A percentile compares a stretch with the other conserved stretches of the same genome.
Evolutionary conservation across 2,113 vertebrate genomes (phyloP).

Genomic region (Sinocyclocheilus grahami): DNA sequence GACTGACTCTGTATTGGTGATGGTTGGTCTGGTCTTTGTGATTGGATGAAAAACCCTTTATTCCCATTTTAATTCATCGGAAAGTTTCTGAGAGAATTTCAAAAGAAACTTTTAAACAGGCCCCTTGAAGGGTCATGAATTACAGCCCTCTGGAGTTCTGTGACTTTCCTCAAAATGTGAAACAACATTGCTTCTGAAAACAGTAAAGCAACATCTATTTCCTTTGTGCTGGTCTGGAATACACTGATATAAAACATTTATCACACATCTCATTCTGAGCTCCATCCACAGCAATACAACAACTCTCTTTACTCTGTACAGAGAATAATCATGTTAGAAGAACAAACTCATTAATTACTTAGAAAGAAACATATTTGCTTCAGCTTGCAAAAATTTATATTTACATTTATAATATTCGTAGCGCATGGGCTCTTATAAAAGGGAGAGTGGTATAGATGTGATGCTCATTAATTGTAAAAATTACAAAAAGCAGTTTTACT

Average conservation of each 20-base stretch:
- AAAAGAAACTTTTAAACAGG: slow-evolving; percentile 6
- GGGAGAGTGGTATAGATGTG: not conserved
- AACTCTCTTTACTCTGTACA: not conserved
- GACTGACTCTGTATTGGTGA: not conserved
- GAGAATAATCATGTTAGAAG: not conserved
- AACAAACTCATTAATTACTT: not conserved
- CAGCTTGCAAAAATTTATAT: not conserved
- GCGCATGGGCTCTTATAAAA: not conserved
- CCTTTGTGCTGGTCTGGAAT: slow-evolving; percentile 31
- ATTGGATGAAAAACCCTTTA: not conserved
- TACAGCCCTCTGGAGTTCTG: slow-evolving; percentile 12
- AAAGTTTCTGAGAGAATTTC: not conserved
- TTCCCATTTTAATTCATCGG: not conserved
- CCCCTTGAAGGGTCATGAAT: slow-evolving; percentile 7
- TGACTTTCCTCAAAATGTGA: slow-evolving; percentile 19
- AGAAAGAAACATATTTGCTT: not conserved
- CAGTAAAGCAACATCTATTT: slow-evolving; percentile 32
- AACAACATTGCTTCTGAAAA: not conserved
- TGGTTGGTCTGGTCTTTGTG: not conserved
- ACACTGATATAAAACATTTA: slow-evolving; percentile 52
- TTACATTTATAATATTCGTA: not conserved
- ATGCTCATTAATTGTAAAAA: not conserved
- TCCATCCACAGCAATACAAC: not conserved
- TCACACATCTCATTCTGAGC: slow-evolving; percentile 32
- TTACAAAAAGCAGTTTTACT: not conserved